Base-by-base conservation (phyloP, 2,113 vertebrate species). In the Nerophis ophidion region DNA sequence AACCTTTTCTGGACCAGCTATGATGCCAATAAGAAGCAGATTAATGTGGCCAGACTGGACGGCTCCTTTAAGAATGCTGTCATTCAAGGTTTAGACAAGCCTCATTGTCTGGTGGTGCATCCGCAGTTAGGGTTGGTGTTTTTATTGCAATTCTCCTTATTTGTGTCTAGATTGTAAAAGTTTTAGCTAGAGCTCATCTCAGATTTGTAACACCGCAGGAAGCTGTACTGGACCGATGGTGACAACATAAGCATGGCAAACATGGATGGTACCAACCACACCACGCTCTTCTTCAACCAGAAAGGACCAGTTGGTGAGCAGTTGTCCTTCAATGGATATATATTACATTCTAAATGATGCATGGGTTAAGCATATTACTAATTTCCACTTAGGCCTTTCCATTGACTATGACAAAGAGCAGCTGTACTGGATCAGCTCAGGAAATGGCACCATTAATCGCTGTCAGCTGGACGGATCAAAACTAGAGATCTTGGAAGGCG, bases 1-100 rank as follows among this genome's bases (percentile, higher is more conserved):
- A 99, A 99, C 77, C 92, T 99, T n/a, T 98, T 95, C 87, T 99
- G 96, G 96, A 99, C 95, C 9, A 98, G 96, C 82, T 99, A 98
- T 0, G 95, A 98, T 0, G 88, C 93, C 81, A 97, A 98, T 83
- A 98, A 98, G 88, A 98, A 96, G 77, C 96, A 99, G 81, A 99
- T 99, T 62, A 99, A 97, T 0, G 96, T 99, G 63, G 96, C 96
- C 46, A 87, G 95, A 60, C 91, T 99, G 70, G 96, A 99, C 0
- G 96, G 96, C 61, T 98, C 96, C 74, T 99, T 99, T 83, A 98
- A 99, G 86, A 99, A 98, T 0, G 96, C 96, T 0, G 96, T 98
- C 63, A 94, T 99, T 67, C 95, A 98, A 81, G 94, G 93, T 59
- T 81, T 98, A 76, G 95, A 97, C 76, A 95, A 95, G 68, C 96